Evolutionary conservation across 2,888 invertebrate species (phyloP), one percentile per base, ranked within the genome.

Genomic region (Amiota communis): DNA sequence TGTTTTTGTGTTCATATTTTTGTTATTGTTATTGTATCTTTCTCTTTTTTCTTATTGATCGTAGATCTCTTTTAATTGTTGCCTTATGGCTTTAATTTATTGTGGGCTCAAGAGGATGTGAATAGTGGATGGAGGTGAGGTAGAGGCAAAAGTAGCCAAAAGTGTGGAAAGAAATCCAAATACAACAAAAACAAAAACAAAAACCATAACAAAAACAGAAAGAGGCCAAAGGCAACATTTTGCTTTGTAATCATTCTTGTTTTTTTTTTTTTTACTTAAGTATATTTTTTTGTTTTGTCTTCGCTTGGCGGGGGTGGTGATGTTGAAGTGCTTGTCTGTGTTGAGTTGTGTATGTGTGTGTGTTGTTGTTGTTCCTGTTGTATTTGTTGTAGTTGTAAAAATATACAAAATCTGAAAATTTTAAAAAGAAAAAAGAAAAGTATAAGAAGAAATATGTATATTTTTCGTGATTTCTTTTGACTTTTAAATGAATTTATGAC

Each of bases 381-480:
- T 56, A 15, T 36, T 4, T 36, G 6, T 36, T 36, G 36, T 36
- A 36, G 17, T 57, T 72, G 48, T 65, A 65, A 64, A 17, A 56
- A 56, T 17, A 56, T 36, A 36, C 36, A 36, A 36, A 36, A 36
- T 36, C 36, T 36, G 2, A 36, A 36, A 36, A 36, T 36, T 2
- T 36, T 36, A 6, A 36, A 36, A 36, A n/a, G n/a, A n/a, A n/a
- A n/a, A n/a, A n/a, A n/a, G n/a, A 6, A 36, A 36, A 36, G 3
- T 36, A 2, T 36, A 36, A 36, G 36, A 36, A 36, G 23, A 36
- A 2, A 36, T 6, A 6, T 36, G 3, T 36, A 36, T 36, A 36
- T 36, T 36, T 36, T 36, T 53, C 53, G 53, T 15, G 8, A 49
- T 72, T 72, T 72, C 59, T 67, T 72, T 36, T 72, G 72, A 49